Evolutionary conservation across 2,113 vertebrate genomes (phyloP).

Genomic region (Brienomyrus longianalis): DNA sequence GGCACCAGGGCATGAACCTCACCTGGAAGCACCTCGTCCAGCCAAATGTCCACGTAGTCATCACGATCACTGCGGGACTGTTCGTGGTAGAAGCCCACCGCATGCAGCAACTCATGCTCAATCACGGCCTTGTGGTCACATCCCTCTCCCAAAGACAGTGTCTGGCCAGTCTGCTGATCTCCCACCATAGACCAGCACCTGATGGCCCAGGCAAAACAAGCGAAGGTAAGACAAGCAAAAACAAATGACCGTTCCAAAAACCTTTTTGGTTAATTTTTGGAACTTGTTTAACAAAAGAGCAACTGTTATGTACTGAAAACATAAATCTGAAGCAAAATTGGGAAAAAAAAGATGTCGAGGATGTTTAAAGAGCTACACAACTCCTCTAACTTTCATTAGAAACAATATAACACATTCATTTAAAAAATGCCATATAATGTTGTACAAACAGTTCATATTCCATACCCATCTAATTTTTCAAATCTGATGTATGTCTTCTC

Average conservation of each 20-base stretch:
- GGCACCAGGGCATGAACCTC: background rate
- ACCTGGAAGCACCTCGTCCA: slow-evolving; percentile 74
- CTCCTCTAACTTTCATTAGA: background rate
- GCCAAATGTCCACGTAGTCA: slow-evolving; percentile 83
- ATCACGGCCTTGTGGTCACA: slow-evolving; percentile 81
- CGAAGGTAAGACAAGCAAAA: background rate
- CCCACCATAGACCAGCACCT: slow-evolving; percentile 90
- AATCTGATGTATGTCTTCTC: slow-evolving; percentile 75
- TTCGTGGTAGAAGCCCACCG: slow-evolving; percentile 85
- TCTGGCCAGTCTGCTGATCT: slow-evolving; percentile 67
- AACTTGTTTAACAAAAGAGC: background rate
- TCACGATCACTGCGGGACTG: slow-evolving; percentile 82
- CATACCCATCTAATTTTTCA: slow-evolving; percentile 70
- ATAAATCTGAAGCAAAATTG: background rate
- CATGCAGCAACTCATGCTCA: slow-evolving; percentile 80
- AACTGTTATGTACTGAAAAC: background rate
- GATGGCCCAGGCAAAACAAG: background rate
- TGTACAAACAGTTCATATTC: background rate
- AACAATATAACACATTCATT: background rate
- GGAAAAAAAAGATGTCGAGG: background rate
- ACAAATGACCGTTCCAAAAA: background rate
- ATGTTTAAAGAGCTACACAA: background rate
- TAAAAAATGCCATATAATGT: background rate
- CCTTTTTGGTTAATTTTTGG: background rate
- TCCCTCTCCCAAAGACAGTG: slow-evolving; percentile 69